These are phyloP conservation scores for Portevinia maculata DNA, from an alignment of 2,888 invertebrate genomes.

Conservation along the genomic window DNA sequence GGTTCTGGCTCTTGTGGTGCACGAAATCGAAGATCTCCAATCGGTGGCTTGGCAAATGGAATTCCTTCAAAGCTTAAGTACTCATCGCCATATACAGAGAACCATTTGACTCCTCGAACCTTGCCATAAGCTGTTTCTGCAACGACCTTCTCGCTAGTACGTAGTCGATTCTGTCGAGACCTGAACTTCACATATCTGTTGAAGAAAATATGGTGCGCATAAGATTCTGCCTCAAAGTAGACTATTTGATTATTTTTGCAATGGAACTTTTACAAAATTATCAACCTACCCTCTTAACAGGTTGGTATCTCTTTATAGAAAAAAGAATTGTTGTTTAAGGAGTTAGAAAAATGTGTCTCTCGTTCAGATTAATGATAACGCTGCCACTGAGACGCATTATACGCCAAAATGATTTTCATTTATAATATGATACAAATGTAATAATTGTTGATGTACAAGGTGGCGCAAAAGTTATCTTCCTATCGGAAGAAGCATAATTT, in stretches of 20 bases:
- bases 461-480: too few relatives aligned
- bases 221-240: too few relatives aligned
- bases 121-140: constrained; percentile 80
- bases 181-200: constrained; percentile 81
- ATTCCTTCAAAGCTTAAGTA: constrained; percentile 82
- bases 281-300: too few relatives aligned
- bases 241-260: too few relatives aligned
- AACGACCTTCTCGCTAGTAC: constrained; percentile 80
- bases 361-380: too few relatives aligned
- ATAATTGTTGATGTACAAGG: too few relatives aligned
- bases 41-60: constrained; percentile 82
- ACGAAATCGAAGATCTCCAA: constrained; percentile 81
- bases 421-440: too few relatives aligned
- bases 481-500: too few relatives aligned
- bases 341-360: too few relatives aligned
- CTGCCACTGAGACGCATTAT: neutral
- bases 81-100: constrained; percentile 79
- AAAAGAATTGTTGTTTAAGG: too few relatives aligned
- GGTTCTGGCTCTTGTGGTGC: constrained; percentile 82
- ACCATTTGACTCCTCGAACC: constrained; percentile 81
- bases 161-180: constrained; percentile 79
- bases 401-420: neutral
- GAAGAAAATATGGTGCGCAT: constrained; percentile 17
- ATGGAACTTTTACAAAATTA: too few relatives aligned
- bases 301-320: too few relatives aligned